phyloP scores from a whole-genome alignment of 2,113 vertebrate species.

The Gymnobelideus leadbeateri region DNA sequence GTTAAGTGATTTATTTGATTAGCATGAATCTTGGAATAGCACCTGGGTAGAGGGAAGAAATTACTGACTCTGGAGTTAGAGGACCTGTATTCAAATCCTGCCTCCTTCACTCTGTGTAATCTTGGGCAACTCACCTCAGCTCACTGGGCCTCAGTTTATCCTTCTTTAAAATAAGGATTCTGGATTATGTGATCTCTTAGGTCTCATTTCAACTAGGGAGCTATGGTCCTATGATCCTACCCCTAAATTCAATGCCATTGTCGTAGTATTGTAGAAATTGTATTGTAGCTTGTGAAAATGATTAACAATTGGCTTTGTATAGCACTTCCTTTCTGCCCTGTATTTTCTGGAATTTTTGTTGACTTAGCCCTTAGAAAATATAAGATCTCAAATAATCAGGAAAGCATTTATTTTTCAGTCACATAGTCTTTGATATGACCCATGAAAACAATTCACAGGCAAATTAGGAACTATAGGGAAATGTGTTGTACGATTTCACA shows the following conservation, averaged over 20 bases:
- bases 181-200: neutral
- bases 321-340: neutral
- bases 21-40: rapidly evolving
- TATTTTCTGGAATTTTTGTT: neutral
- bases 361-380: neutral
- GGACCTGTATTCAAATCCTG: no score
- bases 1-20: neutral
- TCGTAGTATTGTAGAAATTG: neutral
- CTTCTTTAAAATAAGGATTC: neutral
- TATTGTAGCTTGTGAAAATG: neutral
- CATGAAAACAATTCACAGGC: neutral
- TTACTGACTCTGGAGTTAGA: neutral
- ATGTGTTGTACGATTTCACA: neutral
- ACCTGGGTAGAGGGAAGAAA: no score
- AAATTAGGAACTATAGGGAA: no score
- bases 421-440: neutral
- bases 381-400: neutral
- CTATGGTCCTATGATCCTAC: neutral
- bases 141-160: neutral
- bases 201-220: neutral
- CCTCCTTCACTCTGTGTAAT: rapidly evolving
- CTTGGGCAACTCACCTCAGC: neutral
- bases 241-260: neutral
- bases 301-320: neutral
- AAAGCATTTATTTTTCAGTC: neutral